Evolutionary conservation across 2,113 vertebrate species (phyloP), one percentile per base, ranked within the genome.

Genomic region (Lagopus leucura): DNA sequence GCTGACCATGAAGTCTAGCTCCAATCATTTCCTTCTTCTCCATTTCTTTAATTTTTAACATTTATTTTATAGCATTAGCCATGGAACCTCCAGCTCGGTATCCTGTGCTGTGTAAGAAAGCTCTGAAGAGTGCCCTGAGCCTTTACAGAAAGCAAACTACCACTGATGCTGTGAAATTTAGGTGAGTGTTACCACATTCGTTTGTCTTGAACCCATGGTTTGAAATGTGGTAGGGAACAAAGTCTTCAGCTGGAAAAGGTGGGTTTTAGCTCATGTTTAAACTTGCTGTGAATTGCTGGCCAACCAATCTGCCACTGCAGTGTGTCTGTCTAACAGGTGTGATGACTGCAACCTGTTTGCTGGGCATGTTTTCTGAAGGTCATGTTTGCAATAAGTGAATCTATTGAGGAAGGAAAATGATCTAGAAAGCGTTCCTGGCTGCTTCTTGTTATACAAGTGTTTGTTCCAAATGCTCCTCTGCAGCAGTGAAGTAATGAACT

Each of bases 71-170:
- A 99, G 99, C 97, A 2, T 94, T 99, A 95, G 98, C 98, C 28
- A 98, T 99, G 98, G 99, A 99, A 92, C 71, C 97, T 28, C 99
- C 99, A 66, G 98, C 98, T 87, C 69, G 98, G 88, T 98, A 98
- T 88, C 99, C 99, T 47, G 86, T 89, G 16, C 93, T 99, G 57
- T 98, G 98, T 89, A 98, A 98, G 96, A 98, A 98, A 92, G 98
- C 98, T 93, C 97, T 99, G 97, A 98, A 97, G 96, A 97, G 92
- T 34, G 98, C 98, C 38, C 95, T 99, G 24, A 96, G 96, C 36
- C 97, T 99, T 79, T 95, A 98, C 92, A 98, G 94, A 94, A 98
- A 98, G 84, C 96, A 98, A 67, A 75, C 97, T 64, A 84, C 97
- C 78, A 22, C 96, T 17, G 98, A 99, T 94, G 83, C 97, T 92